phyloP scores from a whole-genome alignment of 2,888 invertebrate species.

The Biston stratarius region DNA sequence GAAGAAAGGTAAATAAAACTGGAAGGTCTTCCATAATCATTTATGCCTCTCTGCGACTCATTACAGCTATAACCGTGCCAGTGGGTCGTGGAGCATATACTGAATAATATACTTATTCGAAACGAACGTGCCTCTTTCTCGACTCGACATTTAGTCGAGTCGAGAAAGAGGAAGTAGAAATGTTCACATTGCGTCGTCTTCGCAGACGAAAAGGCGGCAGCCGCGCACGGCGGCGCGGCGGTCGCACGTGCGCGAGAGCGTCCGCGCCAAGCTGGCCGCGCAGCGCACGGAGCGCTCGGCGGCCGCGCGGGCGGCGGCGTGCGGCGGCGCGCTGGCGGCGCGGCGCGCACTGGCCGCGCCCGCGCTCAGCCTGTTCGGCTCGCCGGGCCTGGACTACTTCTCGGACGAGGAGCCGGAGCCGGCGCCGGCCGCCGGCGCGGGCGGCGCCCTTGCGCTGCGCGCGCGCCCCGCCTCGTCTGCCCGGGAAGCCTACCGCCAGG shows the following conservation, averaged over 20 bases:
- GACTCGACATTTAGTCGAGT: too few relatives aligned
- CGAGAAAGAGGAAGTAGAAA: neutral
- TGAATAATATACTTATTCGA: too few relatives aligned
- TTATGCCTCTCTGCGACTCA: too few relatives aligned
- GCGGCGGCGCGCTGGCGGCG: conserved; percentile 35
- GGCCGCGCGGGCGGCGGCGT: conserved; percentile 19
- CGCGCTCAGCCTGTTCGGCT: conserved; percentile 87
- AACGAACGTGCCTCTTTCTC: neutral
- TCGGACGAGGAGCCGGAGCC: conserved; percentile 74
- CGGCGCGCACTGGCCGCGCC: conserved; percentile 46
- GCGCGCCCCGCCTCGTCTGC: conserved; percentile 70
- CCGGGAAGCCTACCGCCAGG: conserved; percentile 77
- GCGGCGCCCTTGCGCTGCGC: conserved; percentile 72
- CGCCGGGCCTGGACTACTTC: conserved; percentile 90
- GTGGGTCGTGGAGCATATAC: too few relatives aligned
- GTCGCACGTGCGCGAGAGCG: conserved; percentile 71
- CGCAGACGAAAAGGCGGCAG: conserved; percentile 60
- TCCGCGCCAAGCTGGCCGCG: conserved; percentile 67
- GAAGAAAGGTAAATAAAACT: conserved; percentile 63
- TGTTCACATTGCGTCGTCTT: neutral
- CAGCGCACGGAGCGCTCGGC: conserved; percentile 38
- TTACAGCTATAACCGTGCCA: too few relatives aligned
- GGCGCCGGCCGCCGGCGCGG: conserved; percentile 55
- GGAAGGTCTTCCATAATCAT: too few relatives aligned
- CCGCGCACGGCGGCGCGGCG: conserved; percentile 79